A percentile compares a stretch with the other conserved stretches of the same genome.
Conservation (phyloP, 2,888 invertebrate genomes). For the Thelaira solivaga region DNA sequence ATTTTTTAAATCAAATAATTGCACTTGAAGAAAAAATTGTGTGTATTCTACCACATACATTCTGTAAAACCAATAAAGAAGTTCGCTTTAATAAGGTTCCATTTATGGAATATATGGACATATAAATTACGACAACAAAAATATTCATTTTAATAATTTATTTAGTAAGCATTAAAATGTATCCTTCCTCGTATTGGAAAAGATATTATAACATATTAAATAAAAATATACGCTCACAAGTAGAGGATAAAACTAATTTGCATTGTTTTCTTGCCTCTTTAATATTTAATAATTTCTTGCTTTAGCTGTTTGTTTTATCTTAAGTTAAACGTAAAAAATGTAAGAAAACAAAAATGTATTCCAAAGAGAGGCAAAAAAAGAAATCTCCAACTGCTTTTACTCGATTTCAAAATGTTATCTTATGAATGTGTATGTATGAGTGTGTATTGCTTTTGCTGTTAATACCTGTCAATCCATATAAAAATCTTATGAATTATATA, state of each 20-base stretch:
- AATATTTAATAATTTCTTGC: constrained; percentile 37
- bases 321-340: not conserved
- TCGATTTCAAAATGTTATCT: constrained; percentile 25
- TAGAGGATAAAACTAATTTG: constrained; percentile 21
- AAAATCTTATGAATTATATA: constrained; percentile 59
- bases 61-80: no score
- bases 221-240: not conserved
- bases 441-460: constrained; percentile 43
- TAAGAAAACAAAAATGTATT: not conserved
- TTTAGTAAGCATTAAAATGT: not conserved
- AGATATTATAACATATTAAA: constrained; percentile 9
- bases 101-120: no score
- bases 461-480: constrained; percentile 62
- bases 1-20: no score
- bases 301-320: constrained; percentile 5
- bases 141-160: no score
- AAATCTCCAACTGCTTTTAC: not conserved
- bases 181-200: constrained; percentile 19
- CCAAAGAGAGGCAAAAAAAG: not conserved
- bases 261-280: constrained; percentile 27
- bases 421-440: not conserved
- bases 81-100: no score
- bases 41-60: no score
- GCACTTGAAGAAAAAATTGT: no score
- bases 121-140: no score